Conservation (phyloP, 1,140 invertebrate genomes). For the Drosophila mojavensis region DNA sequence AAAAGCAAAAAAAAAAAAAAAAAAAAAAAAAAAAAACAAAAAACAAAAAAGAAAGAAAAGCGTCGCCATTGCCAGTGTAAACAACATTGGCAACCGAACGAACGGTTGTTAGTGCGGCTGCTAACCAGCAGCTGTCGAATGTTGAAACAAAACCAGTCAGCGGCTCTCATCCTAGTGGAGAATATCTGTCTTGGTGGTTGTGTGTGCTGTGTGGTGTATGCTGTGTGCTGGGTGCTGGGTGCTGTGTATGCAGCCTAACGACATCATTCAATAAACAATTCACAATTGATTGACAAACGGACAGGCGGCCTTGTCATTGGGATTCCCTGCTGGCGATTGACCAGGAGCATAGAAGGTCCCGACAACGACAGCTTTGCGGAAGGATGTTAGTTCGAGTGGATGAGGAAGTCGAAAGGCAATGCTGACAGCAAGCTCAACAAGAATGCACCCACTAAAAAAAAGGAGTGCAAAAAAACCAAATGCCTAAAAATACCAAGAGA, state of each 20-base stretch:
- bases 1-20: neutral
- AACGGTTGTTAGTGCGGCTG: constrained; percentile 1
- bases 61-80: constrained; percentile 39
- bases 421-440: constrained; percentile 72
- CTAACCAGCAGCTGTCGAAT: constrained; percentile 3
- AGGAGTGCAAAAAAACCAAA: constrained; percentile 33
- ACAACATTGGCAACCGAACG: constrained; percentile 31
- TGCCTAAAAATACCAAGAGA: constrained; percentile 38
- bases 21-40: constrained; percentile 20
- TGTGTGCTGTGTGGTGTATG: constrained; percentile 19
- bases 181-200: constrained; percentile 27
- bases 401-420: constrained; percentile 80
- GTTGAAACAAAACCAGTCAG: constrained; percentile 42
- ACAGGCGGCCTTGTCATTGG: constrained; percentile 61
- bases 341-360: constrained; percentile 40
- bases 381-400: constrained; percentile 80
- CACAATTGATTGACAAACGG: constrained; percentile 82
- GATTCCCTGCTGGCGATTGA: constrained; percentile 60
- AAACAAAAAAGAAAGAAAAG: constrained; percentile 23
- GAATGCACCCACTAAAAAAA: constrained; percentile 36
- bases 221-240: too few species aligned
- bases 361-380: constrained; percentile 73
- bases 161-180: constrained; percentile 12
- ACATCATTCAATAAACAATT: constrained; percentile 83
- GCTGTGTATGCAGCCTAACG: constrained; percentile 67